These are phyloP conservation scores for Conus canariensis DNA, from an alignment of 2,888 invertebrate species.

Conservation along the genomic window DNA sequence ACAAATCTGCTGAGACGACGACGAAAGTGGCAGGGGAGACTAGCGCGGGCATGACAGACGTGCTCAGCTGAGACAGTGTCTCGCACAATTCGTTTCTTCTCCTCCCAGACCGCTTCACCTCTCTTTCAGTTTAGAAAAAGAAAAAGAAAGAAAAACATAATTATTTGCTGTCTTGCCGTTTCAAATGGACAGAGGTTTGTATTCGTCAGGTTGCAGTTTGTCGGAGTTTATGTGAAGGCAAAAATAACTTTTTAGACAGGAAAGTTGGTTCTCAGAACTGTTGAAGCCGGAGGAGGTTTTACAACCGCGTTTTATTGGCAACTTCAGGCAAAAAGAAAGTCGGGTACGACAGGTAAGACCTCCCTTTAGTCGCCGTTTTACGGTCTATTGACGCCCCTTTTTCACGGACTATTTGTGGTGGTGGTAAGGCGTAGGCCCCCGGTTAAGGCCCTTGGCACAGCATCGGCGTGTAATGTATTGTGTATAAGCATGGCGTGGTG, in stretches of 20 bases:
- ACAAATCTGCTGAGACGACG: no score
- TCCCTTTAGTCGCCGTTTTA: no score
- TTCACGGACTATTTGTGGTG: neutral
- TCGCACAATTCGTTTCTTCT: neutral
- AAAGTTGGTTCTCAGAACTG: no score
- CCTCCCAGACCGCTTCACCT: no score
- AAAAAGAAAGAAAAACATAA: no score
- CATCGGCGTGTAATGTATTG: slow-evolving; percentile 3
- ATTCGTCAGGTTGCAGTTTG: no score
- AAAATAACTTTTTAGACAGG: no score
- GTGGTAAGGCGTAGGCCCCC: neutral
- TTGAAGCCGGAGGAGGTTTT: neutral
- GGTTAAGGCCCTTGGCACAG: neutral
- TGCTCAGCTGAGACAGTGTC: neutral
- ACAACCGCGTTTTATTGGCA: neutral
- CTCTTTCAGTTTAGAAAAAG: no score
- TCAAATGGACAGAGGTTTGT: no score
- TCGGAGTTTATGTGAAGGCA: no score
- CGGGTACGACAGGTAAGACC: neutral
- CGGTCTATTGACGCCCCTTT: neutral
- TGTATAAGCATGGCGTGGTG: slow-evolving; percentile 24
- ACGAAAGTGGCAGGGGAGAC: no score
- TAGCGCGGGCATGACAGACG: neutral
- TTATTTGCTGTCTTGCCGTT: no score
- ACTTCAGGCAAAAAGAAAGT: neutral